Evolutionary conservation across 2,797 vertebrate genomes (phyloP).

Genomic region (Xenentodon cancila): DNA sequence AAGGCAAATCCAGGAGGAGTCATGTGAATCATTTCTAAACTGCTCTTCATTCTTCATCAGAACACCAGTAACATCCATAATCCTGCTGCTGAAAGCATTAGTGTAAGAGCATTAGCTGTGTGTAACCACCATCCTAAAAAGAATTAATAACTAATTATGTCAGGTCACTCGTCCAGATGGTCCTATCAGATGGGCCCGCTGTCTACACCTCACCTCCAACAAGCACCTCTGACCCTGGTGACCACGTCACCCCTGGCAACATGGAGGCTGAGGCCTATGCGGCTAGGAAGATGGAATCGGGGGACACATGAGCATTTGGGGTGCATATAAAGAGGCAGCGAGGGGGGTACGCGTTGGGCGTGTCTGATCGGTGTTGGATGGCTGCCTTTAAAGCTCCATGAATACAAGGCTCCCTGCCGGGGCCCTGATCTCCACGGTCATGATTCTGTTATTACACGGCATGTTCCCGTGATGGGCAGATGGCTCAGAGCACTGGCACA

Average conservation of each 20-base stretch:
- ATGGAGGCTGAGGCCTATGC: slow-evolving; percentile 77
- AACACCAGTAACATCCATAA: slow-evolving; percentile 31
- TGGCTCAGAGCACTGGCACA: slow-evolving; percentile 90
- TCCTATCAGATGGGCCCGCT: slow-evolving; percentile 95
- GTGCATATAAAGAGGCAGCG: slow-evolving; percentile 45
- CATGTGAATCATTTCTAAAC: neutral
- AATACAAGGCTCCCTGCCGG: slow-evolving; percentile 93
- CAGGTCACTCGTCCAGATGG: slow-evolving; percentile 99
- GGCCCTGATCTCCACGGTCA: slow-evolving; percentile 86
- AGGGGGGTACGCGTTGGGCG: slow-evolving; percentile 79
- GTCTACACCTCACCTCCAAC: slow-evolving; percentile 95
- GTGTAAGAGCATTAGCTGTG: slow-evolving; percentile 49
- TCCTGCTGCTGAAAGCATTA: slow-evolving; percentile 42
- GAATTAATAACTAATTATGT: slow-evolving; percentile 99
- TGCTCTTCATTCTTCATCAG: slow-evolving; percentile 5
- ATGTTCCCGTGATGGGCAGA: slow-evolving; percentile 93
- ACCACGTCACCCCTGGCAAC: slow-evolving; percentile 93
- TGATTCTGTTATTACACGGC: slow-evolving; percentile 96
- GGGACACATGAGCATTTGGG: slow-evolving; percentile 42
- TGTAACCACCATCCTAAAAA: slow-evolving; percentile 78
- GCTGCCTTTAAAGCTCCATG: slow-evolving; percentile 93
- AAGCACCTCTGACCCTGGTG: slow-evolving; percentile 93
- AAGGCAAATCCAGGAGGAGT: neutral
- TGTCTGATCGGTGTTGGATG: slow-evolving; percentile 91
- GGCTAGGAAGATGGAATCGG: slow-evolving; percentile 40